Conservation (phyloP, 2,888 invertebrate species). For the Cryptus viduatorius region DNA sequence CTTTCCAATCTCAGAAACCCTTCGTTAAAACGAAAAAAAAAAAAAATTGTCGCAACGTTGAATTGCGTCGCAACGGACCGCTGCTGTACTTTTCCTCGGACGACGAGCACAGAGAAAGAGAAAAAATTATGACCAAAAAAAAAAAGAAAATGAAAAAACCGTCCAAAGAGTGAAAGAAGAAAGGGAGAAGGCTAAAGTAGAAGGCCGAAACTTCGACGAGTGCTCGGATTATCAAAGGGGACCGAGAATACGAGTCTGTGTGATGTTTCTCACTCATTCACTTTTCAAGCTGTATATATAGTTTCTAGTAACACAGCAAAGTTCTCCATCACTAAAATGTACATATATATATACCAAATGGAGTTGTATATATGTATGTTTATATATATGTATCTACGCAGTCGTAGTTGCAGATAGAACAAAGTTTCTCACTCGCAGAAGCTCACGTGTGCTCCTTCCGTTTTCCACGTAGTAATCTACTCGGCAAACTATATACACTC, state of each 20-base stretch:
- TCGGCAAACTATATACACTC: no score
- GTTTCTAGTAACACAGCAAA: neutral
- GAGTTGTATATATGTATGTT: no score
- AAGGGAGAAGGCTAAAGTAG: constrained; percentile 15
- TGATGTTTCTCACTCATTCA: neutral
- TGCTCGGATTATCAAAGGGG: constrained; percentile 41
- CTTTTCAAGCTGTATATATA: neutral
- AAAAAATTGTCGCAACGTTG: neutral
- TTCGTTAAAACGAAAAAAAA: neutral
- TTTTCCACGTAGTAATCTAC: no score
- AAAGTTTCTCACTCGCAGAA: neutral
- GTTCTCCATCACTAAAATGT: neutral
- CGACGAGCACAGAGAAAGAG: neutral
- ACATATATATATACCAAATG: no score
- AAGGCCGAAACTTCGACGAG: constrained; percentile 20
- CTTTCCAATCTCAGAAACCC: neutral
- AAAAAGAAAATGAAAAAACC: neutral
- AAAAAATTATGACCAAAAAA: neutral
- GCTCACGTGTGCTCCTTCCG: neutral
- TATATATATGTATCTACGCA: neutral
- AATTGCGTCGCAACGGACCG: neutral
- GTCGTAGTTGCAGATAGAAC: neutral
- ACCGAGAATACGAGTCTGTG: constrained; percentile 25
- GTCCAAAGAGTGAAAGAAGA: constrained; percentile 13
- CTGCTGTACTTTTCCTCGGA: neutral